Evolutionary conservation across 2,797 vertebrate genomes (phyloP).

Genomic region (Falco naumanni): DNA sequence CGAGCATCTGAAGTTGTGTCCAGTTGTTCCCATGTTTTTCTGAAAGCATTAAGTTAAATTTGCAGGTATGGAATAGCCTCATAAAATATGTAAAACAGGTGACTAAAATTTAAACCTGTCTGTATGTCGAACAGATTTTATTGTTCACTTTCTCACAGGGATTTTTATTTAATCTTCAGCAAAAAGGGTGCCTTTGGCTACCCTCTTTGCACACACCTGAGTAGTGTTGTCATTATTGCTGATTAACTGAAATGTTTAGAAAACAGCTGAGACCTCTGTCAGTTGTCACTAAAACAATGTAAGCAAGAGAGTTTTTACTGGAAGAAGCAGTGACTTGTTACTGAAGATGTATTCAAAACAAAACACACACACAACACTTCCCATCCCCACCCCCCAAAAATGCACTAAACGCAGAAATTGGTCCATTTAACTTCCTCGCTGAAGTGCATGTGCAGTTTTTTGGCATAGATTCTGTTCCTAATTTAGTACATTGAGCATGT

Average conservation of each 20-base stretch:
- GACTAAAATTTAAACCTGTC: neutral
- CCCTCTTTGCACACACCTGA: neutral
- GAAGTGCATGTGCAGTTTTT: constrained; percentile 4
- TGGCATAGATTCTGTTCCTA: constrained; percentile 63
- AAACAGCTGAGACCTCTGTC: neutral
- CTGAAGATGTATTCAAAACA: neutral
- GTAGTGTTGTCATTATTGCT: neutral
- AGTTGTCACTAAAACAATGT: neutral
- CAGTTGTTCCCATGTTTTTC: accelerated
- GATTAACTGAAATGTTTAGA: neutral
- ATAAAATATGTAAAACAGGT: neutral
- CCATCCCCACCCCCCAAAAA: neutral
- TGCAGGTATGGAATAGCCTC: neutral
- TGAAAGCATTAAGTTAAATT: neutral
- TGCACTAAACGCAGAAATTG: neutral
- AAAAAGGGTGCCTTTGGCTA: neutral
- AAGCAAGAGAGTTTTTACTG: neutral
- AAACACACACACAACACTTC: neutral
- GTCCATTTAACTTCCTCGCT: constrained; percentile 13
- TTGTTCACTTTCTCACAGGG: neutral
- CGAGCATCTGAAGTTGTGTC: neutral
- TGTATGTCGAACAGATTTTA: neutral
- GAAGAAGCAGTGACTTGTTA: neutral
- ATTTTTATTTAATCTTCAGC: neutral
- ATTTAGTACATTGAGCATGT: constrained; percentile 47